A percentile compares a stretch with the other conserved stretches of the same genome.
phyloP scores from a whole-genome alignment of 2,888 invertebrate genomes.

The Argyra leucocephala region DNA sequence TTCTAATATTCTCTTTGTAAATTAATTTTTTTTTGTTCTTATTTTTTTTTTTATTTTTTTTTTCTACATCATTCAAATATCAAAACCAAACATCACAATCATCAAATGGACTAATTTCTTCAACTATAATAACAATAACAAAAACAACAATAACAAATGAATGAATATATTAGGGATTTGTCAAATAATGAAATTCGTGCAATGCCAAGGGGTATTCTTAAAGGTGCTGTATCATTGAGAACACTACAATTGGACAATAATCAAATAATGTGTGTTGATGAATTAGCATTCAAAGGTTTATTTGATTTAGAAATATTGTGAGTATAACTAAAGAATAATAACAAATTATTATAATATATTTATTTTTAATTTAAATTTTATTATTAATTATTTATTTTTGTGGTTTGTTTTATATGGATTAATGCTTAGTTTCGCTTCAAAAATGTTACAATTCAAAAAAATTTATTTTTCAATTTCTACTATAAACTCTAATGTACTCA shows the following conservation, averaged over 20 bases:
- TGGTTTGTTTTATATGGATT: no score
- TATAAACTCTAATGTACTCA: no score
- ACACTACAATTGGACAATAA: constrained; percentile 86
- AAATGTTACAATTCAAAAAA: no score
- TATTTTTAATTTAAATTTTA: no score
- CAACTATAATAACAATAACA: no score
- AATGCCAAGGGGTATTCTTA: constrained; percentile 67
- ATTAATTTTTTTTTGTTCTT: neutral
- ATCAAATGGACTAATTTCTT: neutral
- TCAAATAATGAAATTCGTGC: constrained; percentile 79
- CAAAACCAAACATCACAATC: neutral
- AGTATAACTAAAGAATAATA: constrained; percentile 46
- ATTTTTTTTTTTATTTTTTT: neutral
- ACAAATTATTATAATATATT: no score
- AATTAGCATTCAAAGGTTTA: constrained; percentile 68
- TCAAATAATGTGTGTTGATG: constrained; percentile 80
- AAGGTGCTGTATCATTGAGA: constrained; percentile 67
- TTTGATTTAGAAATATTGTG: constrained; percentile 77
- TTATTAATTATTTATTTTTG: no score
- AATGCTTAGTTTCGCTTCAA: no score
- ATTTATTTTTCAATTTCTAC: no score
- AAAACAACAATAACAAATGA: neutral
- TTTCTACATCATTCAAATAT: neutral
- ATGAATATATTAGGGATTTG: constrained; percentile 57
- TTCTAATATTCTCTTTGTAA: neutral